Base-by-base conservation (phyloP, 1,140 invertebrate genomes). In the Hyposmocoma kahamanoa region DNA sequence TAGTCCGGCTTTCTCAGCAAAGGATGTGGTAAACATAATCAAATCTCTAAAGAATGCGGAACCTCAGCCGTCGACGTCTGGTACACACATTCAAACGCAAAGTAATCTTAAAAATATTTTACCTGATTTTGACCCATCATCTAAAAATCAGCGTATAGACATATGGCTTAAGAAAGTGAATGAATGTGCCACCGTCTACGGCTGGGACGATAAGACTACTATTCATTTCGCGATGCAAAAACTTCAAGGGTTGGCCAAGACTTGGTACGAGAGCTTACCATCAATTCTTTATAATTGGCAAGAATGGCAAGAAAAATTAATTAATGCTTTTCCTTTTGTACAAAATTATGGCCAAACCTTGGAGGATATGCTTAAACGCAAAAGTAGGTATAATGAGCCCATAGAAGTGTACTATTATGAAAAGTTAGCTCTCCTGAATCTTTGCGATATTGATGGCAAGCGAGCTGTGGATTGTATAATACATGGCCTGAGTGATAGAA, bases 141-240 rank as follows among this genome's bases (percentile, higher is more conserved):
- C 9, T 10, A 57, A 46, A 38, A 56, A 36, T 36, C 49, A 60
- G 30, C 34, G 41, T 1, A 53, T 47, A 11, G 48, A 58, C 17
- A 30, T 54, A 15, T 58, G 59, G 50, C 18, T 57, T 8, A 53
- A 45, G 26, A 62, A 62, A 21, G 51, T 62, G 3, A 54, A 62
- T 20, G 49, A 62, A 17, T 59, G 53, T 49, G 43, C 47, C 2
- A 26, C 36, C 15, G 55, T 53, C 0, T 58, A 58, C 30, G 47
- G 50, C 10, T 58, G 55, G 55, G 55, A 58, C 32, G 55, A 58
- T 8, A 58, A 28, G 17, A 58, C 50, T 2, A 53, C 36, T 22
- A 41, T 32, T 13, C 46, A 52, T 32, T 57, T 52, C 36, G 45
- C 55, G n/a, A 48, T 52, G 34, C 55, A 57, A 26, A 57, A 57